Evolutionary conservation across 2,113 vertebrate genomes (phyloP).

Genomic region (Probosciger aterrimus): DNA sequence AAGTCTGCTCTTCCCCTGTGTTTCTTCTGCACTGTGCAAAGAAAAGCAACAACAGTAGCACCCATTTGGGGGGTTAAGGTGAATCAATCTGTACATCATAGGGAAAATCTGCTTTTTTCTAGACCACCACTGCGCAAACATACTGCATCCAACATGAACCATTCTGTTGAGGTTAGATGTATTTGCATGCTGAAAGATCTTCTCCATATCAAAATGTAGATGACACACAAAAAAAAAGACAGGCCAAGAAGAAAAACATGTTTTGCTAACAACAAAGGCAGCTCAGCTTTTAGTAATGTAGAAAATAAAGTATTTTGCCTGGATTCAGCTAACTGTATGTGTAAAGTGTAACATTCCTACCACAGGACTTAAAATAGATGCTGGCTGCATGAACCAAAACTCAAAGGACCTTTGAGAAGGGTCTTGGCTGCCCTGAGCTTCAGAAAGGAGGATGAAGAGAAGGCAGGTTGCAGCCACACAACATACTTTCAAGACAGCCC

Average conservation of each 20-base stretch:
- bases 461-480: neutral
- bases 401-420: neutral
- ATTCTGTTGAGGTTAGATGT: neutral
- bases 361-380: neutral
- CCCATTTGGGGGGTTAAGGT: neutral
- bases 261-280: constrained; percentile 8
- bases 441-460: neutral
- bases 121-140: neutral
- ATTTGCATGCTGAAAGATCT: neutral
- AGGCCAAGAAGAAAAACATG: neutral
- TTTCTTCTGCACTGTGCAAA: neutral
- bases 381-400: neutral
- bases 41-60: constrained; percentile 8
- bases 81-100: neutral
- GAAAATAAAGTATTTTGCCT: neutral
- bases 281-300: neutral
- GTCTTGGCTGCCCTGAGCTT: neutral
- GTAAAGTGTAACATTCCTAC: neutral
- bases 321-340: neutral
- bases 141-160: neutral
- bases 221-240: neutral
- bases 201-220: neutral
- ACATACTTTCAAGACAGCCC: rapidly evolving
- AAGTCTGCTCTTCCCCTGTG: neutral
- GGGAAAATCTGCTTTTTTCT: constrained; percentile 1